phyloP scores from a whole-genome alignment of 2,797 vertebrate genomes.

The Holocentrus rufus region DNA sequence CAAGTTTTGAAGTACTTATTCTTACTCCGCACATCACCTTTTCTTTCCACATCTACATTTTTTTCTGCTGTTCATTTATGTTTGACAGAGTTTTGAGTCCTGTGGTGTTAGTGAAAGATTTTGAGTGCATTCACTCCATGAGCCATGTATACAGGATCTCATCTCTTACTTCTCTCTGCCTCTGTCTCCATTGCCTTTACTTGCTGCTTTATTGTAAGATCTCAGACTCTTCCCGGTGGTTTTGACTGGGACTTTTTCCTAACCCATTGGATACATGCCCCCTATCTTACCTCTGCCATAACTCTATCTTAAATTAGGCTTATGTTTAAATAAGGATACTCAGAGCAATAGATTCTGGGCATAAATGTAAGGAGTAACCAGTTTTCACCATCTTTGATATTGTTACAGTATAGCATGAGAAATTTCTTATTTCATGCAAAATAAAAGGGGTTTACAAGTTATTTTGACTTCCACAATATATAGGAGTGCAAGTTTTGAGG shows the following conservation, averaged over 20 bases:
- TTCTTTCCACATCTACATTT: slow-evolving; percentile 40
- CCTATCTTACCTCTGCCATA: background rate
- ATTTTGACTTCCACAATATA: background rate
- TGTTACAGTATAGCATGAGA: too few species aligned
- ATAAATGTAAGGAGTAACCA: too few species aligned
- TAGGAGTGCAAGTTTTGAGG: slow-evolving; percentile 11
- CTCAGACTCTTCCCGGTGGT: slow-evolving; percentile 14
- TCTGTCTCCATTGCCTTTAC: slow-evolving; percentile 19
- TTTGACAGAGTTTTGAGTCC: background rate
- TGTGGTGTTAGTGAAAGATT: slow-evolving; percentile 17
- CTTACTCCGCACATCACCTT: slow-evolving; percentile 27
- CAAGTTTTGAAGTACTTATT: background rate
- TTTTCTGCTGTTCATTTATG: slow-evolving; percentile 13
- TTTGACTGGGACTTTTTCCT: slow-evolving; percentile 17
- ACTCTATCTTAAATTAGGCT: background rate
- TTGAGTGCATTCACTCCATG: slow-evolving; percentile 12
- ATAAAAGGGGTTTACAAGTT: background rate
- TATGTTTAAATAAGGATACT: background rate
- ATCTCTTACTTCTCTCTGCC: slow-evolving; percentile 41
- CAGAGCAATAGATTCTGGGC: background rate
- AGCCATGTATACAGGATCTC: slow-evolving; percentile 18
- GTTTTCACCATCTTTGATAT: background rate
- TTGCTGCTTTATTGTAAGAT: slow-evolving; percentile 21
- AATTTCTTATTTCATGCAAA: slow-evolving; percentile 8
- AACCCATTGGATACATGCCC: background rate